phyloP scores from a whole-genome alignment of 2,888 invertebrate genomes.

The Fragum sueziense region DNA sequence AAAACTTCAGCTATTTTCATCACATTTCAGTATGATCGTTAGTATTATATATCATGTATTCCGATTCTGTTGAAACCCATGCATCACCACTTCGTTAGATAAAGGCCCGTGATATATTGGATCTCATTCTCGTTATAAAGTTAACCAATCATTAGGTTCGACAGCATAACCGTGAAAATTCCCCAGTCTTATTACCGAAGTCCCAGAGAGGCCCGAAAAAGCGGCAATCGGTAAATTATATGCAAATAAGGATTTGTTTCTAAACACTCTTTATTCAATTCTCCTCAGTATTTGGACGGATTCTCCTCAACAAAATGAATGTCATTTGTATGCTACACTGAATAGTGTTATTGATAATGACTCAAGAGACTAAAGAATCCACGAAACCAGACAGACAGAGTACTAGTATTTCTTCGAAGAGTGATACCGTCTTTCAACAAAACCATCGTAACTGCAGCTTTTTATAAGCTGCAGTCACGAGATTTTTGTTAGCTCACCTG shows the following conservation, averaged over 20 bases:
- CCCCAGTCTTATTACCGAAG: slow-evolving; percentile 1
- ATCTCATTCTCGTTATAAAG: slow-evolving; percentile 15
- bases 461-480: too few relatives aligned
- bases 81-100: neutral
- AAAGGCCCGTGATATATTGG: slow-evolving; percentile 1
- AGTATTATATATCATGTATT: too few relatives aligned
- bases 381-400: too few relatives aligned
- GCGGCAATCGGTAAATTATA: slow-evolving; percentile 23
- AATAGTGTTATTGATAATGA: slow-evolving; percentile 4
- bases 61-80: neutral
- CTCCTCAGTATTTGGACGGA: slow-evolving; percentile 6
- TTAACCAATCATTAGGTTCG: slow-evolving; percentile 18
- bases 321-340: slow-evolving; percentile 12
- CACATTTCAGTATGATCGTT: too few relatives aligned
- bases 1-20: too few relatives aligned
- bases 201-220: neutral
- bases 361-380: neutral
- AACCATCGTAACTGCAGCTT: too few relatives aligned
- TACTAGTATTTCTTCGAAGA: too few relatives aligned
- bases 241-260: slow-evolving; percentile 24
- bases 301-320: slow-evolving; percentile 4
- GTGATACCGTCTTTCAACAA: too few relatives aligned
- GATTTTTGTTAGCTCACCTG: too few relatives aligned
- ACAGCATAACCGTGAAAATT: slow-evolving; percentile 14
- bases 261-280: slow-evolving; percentile 15